Evolutionary conservation across 30 jellyfish, hydroid and myxozoan species (phyloP).

Genomic region (Pelagia noctiluca): DNA sequence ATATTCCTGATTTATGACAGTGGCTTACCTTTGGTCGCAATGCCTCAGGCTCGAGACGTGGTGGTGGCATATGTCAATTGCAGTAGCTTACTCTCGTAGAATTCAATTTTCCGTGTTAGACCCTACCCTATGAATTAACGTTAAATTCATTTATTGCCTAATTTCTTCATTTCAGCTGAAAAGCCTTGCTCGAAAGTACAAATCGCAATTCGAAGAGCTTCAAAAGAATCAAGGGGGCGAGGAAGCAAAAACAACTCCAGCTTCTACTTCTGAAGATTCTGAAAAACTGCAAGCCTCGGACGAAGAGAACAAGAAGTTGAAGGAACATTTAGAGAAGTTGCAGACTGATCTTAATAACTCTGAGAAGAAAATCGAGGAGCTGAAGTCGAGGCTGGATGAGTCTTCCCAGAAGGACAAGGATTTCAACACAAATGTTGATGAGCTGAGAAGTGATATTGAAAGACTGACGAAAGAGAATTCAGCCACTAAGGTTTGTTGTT

Average conservation of each 20-base stretch:
- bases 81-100: too few species aligned
- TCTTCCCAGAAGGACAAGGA: constrained; percentile 28
- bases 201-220: constrained; percentile 70
- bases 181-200: constrained; percentile 84
- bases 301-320: constrained; percentile 66
- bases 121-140: too few species aligned
- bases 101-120: too few species aligned
- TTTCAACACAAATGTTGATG: constrained; percentile 14
- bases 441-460: constrained; percentile 40
- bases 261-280: constrained; percentile 35
- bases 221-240: constrained; percentile 51
- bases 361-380: constrained; percentile 6
- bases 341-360: constrained; percentile 30
- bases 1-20: too few species aligned
- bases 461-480: constrained; percentile 53
- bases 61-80: too few species aligned
- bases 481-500: constrained; percentile 21
- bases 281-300: constrained; percentile 9
- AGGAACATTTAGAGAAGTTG: constrained; percentile 29
- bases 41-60: too few species aligned
- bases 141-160: background rate
- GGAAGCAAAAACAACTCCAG: background rate
- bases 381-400: constrained; percentile 29
- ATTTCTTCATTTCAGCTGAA: constrained; percentile 58
- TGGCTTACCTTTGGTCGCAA: too few species aligned